These are phyloP conservation scores for Gobio occitaniae DNA, from an alignment of 2,797 vertebrate species.

Conservation along the genomic window DNA sequence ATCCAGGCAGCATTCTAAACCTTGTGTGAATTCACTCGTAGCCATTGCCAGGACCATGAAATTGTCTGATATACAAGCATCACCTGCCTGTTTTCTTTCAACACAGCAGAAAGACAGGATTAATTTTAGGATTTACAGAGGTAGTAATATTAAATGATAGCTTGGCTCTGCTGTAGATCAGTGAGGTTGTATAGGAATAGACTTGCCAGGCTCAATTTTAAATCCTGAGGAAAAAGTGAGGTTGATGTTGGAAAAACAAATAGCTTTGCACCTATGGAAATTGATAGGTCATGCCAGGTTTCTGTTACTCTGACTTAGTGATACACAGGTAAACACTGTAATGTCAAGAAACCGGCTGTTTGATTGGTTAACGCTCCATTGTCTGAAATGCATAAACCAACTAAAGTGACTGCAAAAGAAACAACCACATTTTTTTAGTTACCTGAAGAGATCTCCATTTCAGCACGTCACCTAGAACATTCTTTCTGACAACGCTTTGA, in stretches of 20 bases:
- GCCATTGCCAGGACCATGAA: slow-evolving; percentile 1
- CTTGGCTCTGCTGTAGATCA: slow-evolving; percentile 28
- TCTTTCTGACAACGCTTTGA: neutral
- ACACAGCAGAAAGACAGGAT: slow-evolving; percentile 30
- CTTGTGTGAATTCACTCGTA: slow-evolving; percentile 19
- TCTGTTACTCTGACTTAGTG: slow-evolving; percentile 27
- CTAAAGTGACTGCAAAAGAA: neutral
- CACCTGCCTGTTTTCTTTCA: slow-evolving; percentile 28
- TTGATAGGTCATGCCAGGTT: slow-evolving; percentile 50
- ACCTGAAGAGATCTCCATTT: neutral
- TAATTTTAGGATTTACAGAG: slow-evolving; percentile 43
- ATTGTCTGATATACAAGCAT: slow-evolving; percentile 31
- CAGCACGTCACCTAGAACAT: neutral
- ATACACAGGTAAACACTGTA: slow-evolving; percentile 39
- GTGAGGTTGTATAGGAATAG: slow-evolving; percentile 46
- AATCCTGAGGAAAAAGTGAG: slow-evolving; percentile 27
- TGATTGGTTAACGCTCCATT: slow-evolving; percentile 33
- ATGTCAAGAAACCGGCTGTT: slow-evolving; percentile 3
- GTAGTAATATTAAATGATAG: slow-evolving; percentile 56
- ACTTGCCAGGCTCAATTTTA: slow-evolving; percentile 40
- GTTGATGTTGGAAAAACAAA: slow-evolving; percentile 52
- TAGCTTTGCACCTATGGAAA: slow-evolving; percentile 54
- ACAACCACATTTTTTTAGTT: neutral
- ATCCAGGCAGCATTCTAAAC: neutral
- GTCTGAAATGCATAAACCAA: slow-evolving; percentile 26